Base-by-base conservation (phyloP, 2,888 invertebrate species). In the Melanostoma mellinum region DNA sequence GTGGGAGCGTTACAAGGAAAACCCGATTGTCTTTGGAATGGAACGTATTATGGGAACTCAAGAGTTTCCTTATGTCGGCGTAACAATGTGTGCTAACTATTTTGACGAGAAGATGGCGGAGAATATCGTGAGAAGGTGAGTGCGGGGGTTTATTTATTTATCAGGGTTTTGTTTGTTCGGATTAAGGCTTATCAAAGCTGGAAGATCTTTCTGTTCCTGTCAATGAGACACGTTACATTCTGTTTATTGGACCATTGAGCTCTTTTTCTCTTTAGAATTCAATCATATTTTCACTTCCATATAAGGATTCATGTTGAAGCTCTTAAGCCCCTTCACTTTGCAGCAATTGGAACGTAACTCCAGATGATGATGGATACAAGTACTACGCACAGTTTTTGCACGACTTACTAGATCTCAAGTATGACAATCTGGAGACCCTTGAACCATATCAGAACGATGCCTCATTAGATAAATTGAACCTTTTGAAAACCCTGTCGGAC, bases 21-120 rank as follows among this genome's bases (percentile, higher is more conserved):
- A 92, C 88, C 93, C 93, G 0, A 92, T 92, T 10, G 92, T 93
- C 3, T 92, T 92, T 84, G 92, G 92, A 5, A 91, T 92, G 88
- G 92, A 93, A 87, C 88, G 92, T 69, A 90, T 93, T 67, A 89
- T 91, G 76, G 92, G 91, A 53, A 90, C 92, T 20, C 92, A 91
- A 88, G 91, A 91, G 50, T 92, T 93, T 6, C 89, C 92, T 0
- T 92, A 92, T 85, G 91, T 93, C 1, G 89, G 92, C 0, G 87
- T 92, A 0, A 92, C 93, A 0, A 87, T 93, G 65, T 94, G 94
- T 81, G 92, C 93, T 0, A 73, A 87, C 3, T 88, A 87, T 20
- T 89, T 90, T 85, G 84, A 91, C 35, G 86, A 91, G 20, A 85
- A 89, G 1, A 73, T 86, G 2, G 87, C 88, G 32, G 85, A 91